These are phyloP conservation scores for Chanos chanos DNA, from an alignment of 2,797 vertebrate species.

Conservation along the genomic window DNA sequence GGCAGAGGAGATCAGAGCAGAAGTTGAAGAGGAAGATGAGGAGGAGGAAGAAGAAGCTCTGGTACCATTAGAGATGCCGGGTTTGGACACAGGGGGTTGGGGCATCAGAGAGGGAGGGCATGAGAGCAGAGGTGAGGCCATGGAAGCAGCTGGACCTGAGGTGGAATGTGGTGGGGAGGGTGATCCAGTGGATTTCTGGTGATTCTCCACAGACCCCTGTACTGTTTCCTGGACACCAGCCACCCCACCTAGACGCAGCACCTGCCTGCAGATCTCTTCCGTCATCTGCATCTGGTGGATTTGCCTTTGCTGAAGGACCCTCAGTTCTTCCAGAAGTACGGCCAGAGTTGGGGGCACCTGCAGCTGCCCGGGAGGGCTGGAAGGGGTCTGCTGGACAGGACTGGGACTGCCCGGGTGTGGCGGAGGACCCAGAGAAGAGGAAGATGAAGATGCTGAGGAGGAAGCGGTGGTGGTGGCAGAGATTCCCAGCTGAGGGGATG, in stretches of 20 bases:
- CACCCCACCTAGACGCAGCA: slow-evolving; percentile 79
- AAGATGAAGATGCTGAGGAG: slow-evolving; percentile 61
- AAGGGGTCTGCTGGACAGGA: slow-evolving; percentile 68
- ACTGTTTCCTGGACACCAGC: slow-evolving; percentile 62
- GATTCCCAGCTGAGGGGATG: slow-evolving; percentile 72
- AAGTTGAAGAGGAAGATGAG: slow-evolving; percentile 58
- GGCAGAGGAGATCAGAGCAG: slow-evolving; percentile 59
- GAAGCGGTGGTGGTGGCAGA: slow-evolving; percentile 73
- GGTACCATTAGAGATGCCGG: slow-evolving; percentile 52
- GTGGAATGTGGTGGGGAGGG: slow-evolving; percentile 68
- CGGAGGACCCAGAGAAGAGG: slow-evolving; percentile 55
- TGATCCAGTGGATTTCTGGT: slow-evolving; percentile 60
- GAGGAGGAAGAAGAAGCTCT: slow-evolving; percentile 48
- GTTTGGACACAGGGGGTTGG: slow-evolving; percentile 60
- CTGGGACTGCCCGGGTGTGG: slow-evolving; percentile 74
- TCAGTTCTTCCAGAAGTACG: slow-evolving; percentile 86
- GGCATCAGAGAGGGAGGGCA: slow-evolving; percentile 66
- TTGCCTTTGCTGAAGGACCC: slow-evolving; percentile 87
- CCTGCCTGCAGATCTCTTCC: slow-evolving; percentile 88
- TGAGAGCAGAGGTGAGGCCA: slow-evolving; percentile 56
- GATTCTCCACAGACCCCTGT: slow-evolving; percentile 52
- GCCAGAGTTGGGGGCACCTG: slow-evolving; percentile 75
- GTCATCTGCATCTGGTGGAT: slow-evolving; percentile 96
- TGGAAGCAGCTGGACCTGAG: slow-evolving; percentile 52
- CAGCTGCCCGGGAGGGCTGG: slow-evolving; percentile 61